Conservation (phyloP, 2,113 vertebrate species). For the Oreochromis spilurus region DNA sequence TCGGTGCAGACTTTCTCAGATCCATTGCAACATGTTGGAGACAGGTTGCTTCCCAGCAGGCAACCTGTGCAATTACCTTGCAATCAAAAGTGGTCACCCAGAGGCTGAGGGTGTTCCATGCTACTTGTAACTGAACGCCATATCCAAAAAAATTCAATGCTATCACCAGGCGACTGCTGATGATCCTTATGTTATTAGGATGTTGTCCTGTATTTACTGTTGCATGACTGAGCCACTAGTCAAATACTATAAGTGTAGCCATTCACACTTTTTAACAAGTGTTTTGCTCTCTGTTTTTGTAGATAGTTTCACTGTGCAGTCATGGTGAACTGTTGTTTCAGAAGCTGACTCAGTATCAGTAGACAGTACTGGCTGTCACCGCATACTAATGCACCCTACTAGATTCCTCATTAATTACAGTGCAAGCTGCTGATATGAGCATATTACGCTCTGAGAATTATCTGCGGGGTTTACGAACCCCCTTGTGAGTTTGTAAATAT, state of each 20-base stretch:
- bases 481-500: neutral
- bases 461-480: neutral
- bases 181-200: neutral
- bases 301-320: neutral
- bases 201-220: neutral
- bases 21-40: neutral
- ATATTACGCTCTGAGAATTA: neutral
- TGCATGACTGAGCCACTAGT: neutral
- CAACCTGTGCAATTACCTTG: neutral
- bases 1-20: neutral
- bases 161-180: neutral
- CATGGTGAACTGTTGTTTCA: neutral
- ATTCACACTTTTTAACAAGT: neutral
- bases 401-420: neutral
- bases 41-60: neutral
- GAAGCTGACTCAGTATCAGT: neutral
- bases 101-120: neutral
- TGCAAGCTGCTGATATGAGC: neutral
- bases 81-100: neutral
- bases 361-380: neutral
- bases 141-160: neutral
- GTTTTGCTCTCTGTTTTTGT: neutral
- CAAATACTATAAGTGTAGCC: neutral
- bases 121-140: neutral
- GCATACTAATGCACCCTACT: neutral